phyloP scores from a whole-genome alignment of 2,888 invertebrate species.

The Athalia circularis region DNA sequence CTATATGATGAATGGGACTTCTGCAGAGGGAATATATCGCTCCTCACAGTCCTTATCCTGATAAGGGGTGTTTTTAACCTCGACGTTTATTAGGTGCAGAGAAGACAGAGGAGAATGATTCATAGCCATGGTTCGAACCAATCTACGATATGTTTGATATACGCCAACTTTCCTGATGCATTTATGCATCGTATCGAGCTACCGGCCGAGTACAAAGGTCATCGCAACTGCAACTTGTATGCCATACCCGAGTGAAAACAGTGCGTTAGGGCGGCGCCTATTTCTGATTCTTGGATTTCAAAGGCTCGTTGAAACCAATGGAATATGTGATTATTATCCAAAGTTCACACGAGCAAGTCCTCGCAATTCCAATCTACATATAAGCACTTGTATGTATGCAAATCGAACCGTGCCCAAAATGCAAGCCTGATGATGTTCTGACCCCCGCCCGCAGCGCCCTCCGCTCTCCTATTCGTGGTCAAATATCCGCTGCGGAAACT shows the following conservation, averaged over 20 bases:
- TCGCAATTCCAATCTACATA: constrained; percentile 28
- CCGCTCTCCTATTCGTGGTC: no score
- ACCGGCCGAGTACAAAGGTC: not conserved
- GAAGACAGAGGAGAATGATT: not conserved
- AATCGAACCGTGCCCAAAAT: constrained; percentile 21
- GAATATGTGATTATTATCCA: constrained; percentile 35
- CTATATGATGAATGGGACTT: constrained; percentile 5
- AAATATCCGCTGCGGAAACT: no score
- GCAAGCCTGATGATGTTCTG: no score
- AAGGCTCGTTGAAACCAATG: constrained; percentile 33
- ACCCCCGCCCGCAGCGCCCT: no score
- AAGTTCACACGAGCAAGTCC: not conserved
- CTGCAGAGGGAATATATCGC: not conserved
- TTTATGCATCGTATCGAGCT: no score
- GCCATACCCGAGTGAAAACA: not conserved
- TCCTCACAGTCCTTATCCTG: no score
- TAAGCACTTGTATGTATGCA: constrained; percentile 21
- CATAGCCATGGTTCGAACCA: not conserved
- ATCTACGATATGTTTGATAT: no score
- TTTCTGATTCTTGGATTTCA: constrained; percentile 3
- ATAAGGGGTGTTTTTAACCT: not conserved
- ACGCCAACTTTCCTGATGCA: no score
- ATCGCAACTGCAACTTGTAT: not conserved
- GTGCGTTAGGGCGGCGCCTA: not conserved
- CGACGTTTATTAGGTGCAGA: not conserved